Percentiles rank a stretch among this genome's conserved stretches.
Conservation (phyloP, 2,888 invertebrate genomes). For the Drosophila pegasa region DNA sequence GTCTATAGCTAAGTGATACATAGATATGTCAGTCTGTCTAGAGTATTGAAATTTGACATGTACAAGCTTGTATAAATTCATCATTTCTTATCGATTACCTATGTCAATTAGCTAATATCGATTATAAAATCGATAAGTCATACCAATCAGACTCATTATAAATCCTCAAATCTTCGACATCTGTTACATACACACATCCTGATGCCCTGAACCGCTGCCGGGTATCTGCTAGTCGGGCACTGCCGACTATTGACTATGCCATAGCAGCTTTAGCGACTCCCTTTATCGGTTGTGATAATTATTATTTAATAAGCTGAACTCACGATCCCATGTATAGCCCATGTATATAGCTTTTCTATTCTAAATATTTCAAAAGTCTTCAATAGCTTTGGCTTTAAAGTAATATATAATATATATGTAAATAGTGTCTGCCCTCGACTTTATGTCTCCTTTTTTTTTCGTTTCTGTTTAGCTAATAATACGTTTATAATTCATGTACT, state of each 20-base stretch:
- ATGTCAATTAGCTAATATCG: no score
- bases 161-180: background rate
- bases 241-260: slow-evolving; percentile 1
- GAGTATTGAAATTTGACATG: background rate
- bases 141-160: background rate
- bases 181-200: background rate
- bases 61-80: background rate
- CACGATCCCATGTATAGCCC: background rate
- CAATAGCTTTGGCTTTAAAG: slow-evolving; percentile 16
- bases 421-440: slow-evolving; percentile 13
- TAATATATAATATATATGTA: slow-evolving; percentile 7
- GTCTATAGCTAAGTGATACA: background rate
- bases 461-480: slow-evolving; percentile 19
- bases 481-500: slow-evolving; percentile 39
- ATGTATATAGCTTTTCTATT: slow-evolving; percentile 3
- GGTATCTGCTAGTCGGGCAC: slow-evolving; percentile 1
- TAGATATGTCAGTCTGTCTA: background rate
- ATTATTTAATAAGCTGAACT: slow-evolving; percentile 43
- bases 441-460: background rate
- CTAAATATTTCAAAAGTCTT: background rate
- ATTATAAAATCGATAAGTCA: background rate
- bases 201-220: background rate
- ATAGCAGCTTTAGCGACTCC: slow-evolving; percentile 13
- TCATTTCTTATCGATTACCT: no score
- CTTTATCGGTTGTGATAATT: slow-evolving; percentile 67